phyloP scores from a whole-genome alignment of 2,113 vertebrate species.

The Platysteira castanea region DNA sequence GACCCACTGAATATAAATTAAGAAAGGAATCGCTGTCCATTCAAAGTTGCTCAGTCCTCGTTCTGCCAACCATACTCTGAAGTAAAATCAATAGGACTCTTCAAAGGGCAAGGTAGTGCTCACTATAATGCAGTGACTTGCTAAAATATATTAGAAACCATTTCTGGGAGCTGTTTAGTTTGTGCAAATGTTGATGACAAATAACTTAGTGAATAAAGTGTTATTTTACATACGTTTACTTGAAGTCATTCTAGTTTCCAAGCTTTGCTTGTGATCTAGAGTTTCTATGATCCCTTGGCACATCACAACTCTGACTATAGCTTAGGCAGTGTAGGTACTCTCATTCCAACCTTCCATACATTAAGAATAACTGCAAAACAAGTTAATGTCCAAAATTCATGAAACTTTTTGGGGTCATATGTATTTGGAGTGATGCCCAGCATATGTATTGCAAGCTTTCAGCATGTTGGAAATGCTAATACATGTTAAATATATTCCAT shows the following conservation, averaged over 20 bases:
- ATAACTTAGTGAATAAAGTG: background rate
- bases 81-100: conserved; percentile 51
- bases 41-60: background rate
- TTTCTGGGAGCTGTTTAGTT: background rate
- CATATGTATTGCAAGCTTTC: background rate
- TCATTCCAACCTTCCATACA: background rate
- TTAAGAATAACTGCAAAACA: background rate
- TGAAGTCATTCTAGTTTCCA: background rate
- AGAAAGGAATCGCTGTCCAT: background rate
- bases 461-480: conserved; percentile 23
- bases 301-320: background rate
- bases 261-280: background rate
- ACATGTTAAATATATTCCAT: conserved; percentile 43
- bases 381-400: background rate
- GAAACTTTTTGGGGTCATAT: background rate
- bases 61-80: conserved; percentile 16
- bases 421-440: background rate
- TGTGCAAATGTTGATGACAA: background rate
- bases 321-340: background rate
- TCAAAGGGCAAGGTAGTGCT: conserved; percentile 22
- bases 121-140: conserved; percentile 6
- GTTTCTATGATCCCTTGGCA: background rate
- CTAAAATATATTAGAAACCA: background rate
- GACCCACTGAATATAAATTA: conserved; percentile 26
- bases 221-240: background rate